These are phyloP conservation scores for Orthosia incerta DNA, from an alignment of 2,888 invertebrate genomes.

Conservation along the genomic window DNA sequence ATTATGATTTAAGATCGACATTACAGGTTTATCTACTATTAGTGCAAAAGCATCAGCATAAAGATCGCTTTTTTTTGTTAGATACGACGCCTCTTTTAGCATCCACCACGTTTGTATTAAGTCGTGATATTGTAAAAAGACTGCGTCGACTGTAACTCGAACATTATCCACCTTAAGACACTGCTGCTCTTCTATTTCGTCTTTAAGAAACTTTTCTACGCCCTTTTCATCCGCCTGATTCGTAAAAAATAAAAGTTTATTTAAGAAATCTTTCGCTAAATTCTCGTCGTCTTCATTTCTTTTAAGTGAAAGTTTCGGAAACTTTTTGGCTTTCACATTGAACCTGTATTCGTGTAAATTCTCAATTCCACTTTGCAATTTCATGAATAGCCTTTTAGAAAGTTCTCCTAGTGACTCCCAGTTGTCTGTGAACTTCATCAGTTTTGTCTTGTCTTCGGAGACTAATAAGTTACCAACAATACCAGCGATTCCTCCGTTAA, in stretches of 20 bases:
- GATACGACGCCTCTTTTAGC: constrained; percentile 23
- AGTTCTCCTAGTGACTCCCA: no score
- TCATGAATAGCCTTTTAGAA: no score
- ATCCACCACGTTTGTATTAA: no score
- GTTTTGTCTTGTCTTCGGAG: constrained; percentile 24
- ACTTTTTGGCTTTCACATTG: constrained; percentile 24
- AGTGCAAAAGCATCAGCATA: constrained; percentile 42
- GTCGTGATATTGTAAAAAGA: no score
- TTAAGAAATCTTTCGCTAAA: constrained; percentile 41
- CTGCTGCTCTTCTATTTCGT: constrained; percentile 35
- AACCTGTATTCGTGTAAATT: constrained; percentile 39
- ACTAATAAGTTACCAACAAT: constrained; percentile 49
- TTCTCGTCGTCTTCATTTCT: constrained; percentile 18
- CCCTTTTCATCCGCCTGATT: constrained; percentile 38
- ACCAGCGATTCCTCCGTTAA: constrained; percentile 42
- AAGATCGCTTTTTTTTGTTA: constrained; percentile 38
- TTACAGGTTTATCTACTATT: constrained; percentile 38
- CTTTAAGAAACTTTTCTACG: constrained; percentile 36
- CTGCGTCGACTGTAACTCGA: no score
- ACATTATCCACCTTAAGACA: background rate
- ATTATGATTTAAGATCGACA: constrained; percentile 18
- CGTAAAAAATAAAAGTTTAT: constrained; percentile 39
- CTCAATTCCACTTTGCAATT: constrained; percentile 5
- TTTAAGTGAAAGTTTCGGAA: constrained; percentile 26
- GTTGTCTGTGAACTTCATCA: constrained; percentile 35